Percentiles rank a stretch among this genome's conserved stretches.
Conservation (phyloP, 2,888 invertebrate species). For the Drosophila acutilabella region DNA sequence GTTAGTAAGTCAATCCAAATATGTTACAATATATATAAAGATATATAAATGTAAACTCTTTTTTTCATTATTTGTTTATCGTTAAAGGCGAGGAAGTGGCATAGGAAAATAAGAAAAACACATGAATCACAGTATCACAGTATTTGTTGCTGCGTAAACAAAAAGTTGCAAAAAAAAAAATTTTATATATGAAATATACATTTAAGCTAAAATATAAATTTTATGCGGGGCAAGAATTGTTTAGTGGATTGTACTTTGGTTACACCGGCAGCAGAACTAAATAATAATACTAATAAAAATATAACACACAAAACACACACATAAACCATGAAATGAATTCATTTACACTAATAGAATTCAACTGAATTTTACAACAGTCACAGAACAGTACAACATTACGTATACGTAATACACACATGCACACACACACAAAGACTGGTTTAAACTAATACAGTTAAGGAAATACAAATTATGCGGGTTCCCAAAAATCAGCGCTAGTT, state of each 20-base stretch:
- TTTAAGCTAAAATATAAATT: slow-evolving; percentile 23
- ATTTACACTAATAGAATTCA: background rate
- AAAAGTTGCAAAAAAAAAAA: slow-evolving; percentile 23
- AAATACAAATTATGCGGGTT: slow-evolving; percentile 29
- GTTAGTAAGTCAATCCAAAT: slow-evolving; percentile 12
- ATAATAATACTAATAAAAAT: slow-evolving; percentile 21
- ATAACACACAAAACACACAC: slow-evolving; percentile 1
- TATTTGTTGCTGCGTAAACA: slow-evolving; percentile 57
- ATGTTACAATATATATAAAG: background rate
- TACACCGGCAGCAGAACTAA: slow-evolving; percentile 49
- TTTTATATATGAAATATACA: slow-evolving; percentile 4
- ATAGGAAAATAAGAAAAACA: background rate
- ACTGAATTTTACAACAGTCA: background rate
- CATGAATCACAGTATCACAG: slow-evolving; percentile 59
- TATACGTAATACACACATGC: slow-evolving; percentile 10
- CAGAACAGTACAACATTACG: slow-evolving; percentile 38
- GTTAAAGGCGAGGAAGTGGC: background rate
- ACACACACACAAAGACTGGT: slow-evolving; percentile 18
- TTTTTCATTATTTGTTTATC: slow-evolving; percentile 15
- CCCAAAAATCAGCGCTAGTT: slow-evolving; percentile 27
- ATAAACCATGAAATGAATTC: slow-evolving; percentile 23
- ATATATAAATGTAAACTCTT: background rate
- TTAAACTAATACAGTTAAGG: slow-evolving; percentile 32
- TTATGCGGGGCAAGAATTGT: slow-evolving; percentile 49
- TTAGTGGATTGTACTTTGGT: slow-evolving; percentile 63